Conservation (phyloP, 2,888 invertebrate species). For the Melipona bicolor region DNA sequence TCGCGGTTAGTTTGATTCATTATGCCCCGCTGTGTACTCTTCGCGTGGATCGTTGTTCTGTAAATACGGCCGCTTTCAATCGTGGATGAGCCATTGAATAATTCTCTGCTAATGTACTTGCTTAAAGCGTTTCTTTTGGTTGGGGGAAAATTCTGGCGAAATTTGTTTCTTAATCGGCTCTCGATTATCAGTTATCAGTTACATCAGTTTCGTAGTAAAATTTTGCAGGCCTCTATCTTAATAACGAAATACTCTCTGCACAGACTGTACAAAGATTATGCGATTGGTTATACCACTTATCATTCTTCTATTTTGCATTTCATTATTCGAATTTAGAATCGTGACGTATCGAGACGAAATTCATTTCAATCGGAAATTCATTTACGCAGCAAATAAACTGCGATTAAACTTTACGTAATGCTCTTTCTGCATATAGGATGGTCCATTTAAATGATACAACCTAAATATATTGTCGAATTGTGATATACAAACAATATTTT, state of each 20-base stretch:
- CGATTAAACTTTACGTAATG: background rate
- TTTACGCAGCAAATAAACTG: background rate
- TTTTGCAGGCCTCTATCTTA: background rate
- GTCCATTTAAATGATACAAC: no score
- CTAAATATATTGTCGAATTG: no score
- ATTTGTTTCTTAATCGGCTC: background rate
- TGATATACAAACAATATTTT: no score
- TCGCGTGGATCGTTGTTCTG: constrained; percentile 19
- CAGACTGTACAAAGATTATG: background rate
- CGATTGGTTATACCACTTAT: background rate
- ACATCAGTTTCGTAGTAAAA: background rate
- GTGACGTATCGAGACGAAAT: no score
- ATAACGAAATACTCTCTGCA: background rate
- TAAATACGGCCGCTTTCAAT: constrained; percentile 25
- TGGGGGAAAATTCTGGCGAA: background rate
- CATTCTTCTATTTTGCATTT: background rate
- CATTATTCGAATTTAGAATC: background rate
- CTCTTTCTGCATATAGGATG: background rate
- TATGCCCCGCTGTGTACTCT: background rate
- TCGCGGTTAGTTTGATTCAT: constrained; percentile 39
- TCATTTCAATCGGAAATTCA: no score
- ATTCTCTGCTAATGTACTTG: background rate
- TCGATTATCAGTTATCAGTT: background rate
- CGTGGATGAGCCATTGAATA: background rate
- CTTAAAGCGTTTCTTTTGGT: background rate